phyloP scores from a whole-genome alignment of 2,113 vertebrate species.

The Xiphophorus hellerii region DNA sequence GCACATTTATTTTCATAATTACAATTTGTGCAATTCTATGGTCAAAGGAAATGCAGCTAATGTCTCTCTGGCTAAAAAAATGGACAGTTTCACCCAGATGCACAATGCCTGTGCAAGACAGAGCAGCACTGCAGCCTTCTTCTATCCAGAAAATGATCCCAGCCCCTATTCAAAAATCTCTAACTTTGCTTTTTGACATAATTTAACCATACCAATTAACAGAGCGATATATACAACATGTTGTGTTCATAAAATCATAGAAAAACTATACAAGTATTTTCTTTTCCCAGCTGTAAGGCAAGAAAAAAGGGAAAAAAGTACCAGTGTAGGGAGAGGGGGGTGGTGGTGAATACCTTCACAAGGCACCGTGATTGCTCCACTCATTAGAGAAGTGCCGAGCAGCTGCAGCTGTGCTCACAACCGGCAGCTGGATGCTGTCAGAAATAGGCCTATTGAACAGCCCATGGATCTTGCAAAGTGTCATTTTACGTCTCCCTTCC shows the following conservation, averaged over 20 bases:
- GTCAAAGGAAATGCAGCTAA: too few species aligned
- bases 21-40: too few species aligned
- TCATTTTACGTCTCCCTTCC: background rate
- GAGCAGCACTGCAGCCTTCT: too few species aligned
- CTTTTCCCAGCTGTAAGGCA: background rate
- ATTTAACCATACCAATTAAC: background rate
- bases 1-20: too few species aligned
- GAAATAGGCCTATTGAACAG: background rate
- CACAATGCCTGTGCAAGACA: too few species aligned
- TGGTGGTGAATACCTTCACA: background rate
- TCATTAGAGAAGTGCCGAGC: background rate
- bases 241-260: background rate
- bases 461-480: background rate
- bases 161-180: too few species aligned
- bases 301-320: background rate
- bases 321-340: background rate
- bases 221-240: background rate
- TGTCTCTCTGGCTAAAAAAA: too few species aligned
- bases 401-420: slow-evolving; percentile 8
- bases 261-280: background rate
- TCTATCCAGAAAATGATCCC: too few species aligned
- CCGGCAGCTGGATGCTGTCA: slow-evolving; percentile 13
- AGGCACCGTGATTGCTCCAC: background rate
- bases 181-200: background rate
- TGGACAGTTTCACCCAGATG: too few species aligned